These are phyloP conservation scores for Brachypodius melanocephalos DNA, from an alignment of 2,113 vertebrate genomes.

Conservation along the genomic window DNA sequence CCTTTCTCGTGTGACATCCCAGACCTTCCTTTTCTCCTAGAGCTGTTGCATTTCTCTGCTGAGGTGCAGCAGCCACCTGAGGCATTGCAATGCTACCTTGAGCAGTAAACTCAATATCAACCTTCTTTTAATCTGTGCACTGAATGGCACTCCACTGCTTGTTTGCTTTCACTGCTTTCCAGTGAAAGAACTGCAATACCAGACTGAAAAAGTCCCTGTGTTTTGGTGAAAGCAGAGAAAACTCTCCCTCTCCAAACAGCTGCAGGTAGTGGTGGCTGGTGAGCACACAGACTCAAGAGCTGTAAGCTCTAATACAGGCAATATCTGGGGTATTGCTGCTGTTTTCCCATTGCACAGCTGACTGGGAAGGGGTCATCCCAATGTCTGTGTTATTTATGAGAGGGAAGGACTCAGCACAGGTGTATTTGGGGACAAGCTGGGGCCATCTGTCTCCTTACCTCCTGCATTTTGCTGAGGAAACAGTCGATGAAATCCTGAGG, in stretches of 20 bases:
- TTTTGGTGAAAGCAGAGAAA: not conserved
- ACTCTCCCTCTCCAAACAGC: not conserved
- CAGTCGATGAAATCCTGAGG: slow-evolving; percentile 82
- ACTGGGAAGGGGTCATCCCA: not conserved
- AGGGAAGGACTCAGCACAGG: not conserved
- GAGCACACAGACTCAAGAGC: not conserved
- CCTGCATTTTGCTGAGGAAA: slow-evolving; percentile 75
- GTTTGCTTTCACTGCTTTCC: not conserved
- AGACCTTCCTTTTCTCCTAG: not conserved
- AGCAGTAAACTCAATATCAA: not conserved
- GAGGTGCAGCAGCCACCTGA: not conserved
- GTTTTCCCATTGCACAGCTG: not conserved
- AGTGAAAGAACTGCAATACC: not conserved
- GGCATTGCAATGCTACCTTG: not conserved
- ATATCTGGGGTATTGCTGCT: not conserved
- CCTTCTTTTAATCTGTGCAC: not conserved
- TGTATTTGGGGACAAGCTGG: not conserved
- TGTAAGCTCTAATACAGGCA: not conserved
- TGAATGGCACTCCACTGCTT: not conserved
- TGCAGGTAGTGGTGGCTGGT: not conserved
- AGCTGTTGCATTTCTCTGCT: not conserved
- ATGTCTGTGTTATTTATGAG: not conserved
- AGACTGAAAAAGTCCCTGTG: not conserved
- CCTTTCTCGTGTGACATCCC: not conserved
- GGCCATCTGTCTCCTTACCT: slow-evolving; percentile 60